phyloP scores from a whole-genome alignment of 2,888 invertebrate genomes.

The Sceliomorpha sp. region DNA sequence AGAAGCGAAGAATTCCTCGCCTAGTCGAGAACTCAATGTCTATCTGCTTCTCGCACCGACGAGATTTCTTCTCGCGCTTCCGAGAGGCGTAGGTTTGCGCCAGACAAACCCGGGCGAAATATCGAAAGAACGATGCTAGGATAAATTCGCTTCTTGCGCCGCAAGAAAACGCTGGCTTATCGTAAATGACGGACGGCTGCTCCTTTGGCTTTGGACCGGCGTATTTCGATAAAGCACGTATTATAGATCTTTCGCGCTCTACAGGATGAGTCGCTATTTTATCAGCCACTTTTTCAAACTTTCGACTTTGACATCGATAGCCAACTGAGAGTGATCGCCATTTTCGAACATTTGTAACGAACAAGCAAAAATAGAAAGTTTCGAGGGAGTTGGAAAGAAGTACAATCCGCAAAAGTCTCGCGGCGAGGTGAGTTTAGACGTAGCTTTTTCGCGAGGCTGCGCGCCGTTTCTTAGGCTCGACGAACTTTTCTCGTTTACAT shows the following conservation, averaged over 20 bases:
- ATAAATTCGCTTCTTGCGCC: slow-evolving; percentile 44
- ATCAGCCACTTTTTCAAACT: slow-evolving; percentile 25
- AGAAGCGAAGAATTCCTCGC: slow-evolving; percentile 63
- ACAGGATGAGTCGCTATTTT: slow-evolving; percentile 26
- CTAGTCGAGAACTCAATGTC: slow-evolving; percentile 59
- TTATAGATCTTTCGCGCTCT: slow-evolving; percentile 28
- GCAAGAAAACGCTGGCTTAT: slow-evolving; percentile 42
- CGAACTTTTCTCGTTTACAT: too few species aligned
- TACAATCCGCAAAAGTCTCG: too few species aligned
- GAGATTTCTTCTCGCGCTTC: slow-evolving; percentile 40
- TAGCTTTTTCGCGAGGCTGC: too few species aligned
- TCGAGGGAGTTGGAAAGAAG: too few species aligned
- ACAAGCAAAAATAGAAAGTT: too few species aligned
- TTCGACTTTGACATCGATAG: slow-evolving; percentile 18
- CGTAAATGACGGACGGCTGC: slow-evolving; percentile 41
- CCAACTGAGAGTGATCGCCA: too few species aligned
- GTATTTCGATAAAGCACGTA: slow-evolving; percentile 48
- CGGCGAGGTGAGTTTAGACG: too few species aligned
- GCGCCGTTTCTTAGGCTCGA: too few species aligned
- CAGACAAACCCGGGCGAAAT: slow-evolving; percentile 48
- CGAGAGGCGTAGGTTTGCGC: slow-evolving; percentile 26
- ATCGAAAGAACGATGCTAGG: slow-evolving; percentile 49
- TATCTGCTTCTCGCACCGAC: slow-evolving; percentile 46
- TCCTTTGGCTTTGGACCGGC: slow-evolving; percentile 22
- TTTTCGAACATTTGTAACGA: too few species aligned